Percentiles rank a stretch among this genome's conserved stretches.
Evolutionary conservation across 2,888 invertebrate species (phyloP).

Genomic region (Sarcophaga carnaria): DNA sequence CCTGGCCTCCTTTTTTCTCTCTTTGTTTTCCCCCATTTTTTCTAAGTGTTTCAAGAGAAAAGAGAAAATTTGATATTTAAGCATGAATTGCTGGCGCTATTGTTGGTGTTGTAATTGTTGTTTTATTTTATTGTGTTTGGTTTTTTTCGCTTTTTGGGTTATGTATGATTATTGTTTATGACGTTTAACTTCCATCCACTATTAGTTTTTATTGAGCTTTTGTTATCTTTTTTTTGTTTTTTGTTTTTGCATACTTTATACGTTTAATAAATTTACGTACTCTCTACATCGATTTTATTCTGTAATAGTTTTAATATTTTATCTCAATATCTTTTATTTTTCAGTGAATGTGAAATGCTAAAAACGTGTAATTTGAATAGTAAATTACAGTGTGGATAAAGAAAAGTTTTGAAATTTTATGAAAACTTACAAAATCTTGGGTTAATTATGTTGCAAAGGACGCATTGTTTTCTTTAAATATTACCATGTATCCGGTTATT

Average conservation of each 20-base stretch:
- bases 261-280: not conserved
- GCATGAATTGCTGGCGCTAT: not conserved
- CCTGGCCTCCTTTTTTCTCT: not conserved
- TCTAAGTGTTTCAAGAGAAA: not conserved
- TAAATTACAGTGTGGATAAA: too few relatives aligned
- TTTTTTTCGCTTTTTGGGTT: not conserved
- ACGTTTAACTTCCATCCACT: conserved; percentile 43
- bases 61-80: not conserved
- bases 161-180: conserved; percentile 53
- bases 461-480: too few relatives aligned
- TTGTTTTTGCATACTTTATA: conserved; percentile 5
- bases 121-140: conserved; percentile 7
- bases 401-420: too few relatives aligned
- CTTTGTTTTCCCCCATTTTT: not conserved
- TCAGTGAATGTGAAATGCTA: not conserved
- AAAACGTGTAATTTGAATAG: too few relatives aligned
- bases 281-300: not conserved
- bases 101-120: not conserved
- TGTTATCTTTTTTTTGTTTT: not conserved
- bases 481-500: too few relatives aligned
- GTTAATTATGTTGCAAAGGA: too few relatives aligned
- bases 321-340: not conserved
- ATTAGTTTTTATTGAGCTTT: conserved; percentile 30
- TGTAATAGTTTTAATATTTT: conserved; percentile 2
- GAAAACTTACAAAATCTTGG: too few relatives aligned